Base-by-base conservation (phyloP, 92 coral and sea anemone species). In the Metridium senile region DNA sequence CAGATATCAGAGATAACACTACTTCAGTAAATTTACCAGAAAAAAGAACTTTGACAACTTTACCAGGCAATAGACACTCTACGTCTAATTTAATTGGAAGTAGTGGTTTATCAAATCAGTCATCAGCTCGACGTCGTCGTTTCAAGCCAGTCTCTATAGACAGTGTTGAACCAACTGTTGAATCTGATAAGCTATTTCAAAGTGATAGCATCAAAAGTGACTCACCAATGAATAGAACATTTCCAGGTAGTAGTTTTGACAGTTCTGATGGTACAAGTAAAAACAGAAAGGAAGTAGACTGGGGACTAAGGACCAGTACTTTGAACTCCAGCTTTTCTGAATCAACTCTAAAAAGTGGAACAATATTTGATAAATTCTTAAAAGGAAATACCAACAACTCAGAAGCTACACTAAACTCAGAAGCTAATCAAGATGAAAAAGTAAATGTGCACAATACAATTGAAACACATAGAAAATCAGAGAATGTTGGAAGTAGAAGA, bases 81-180 rank as follows among this genome's bases (percentile, higher is more conserved):
- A 35, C 20, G 39, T 17, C 27, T 28, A 28, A 35, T 67, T 58
- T 58, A 13, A 58, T 58, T 0, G 57, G 27, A 11, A 20, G 54
- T 67, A 28, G 65, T 49, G 43, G 17, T 28, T 32, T 56, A 1
- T 20, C 33, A 21, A 71, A 33, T 26, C 67, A 73, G 30, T 58
- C 82, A 26, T 89, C 97, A 52, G 77, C 85, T 16, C 82, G 90
- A 45, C 97, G 97, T 26, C 79, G 97, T 16, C 89, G 91, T 10
- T 91, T 91, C 74, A 91, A 91, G 74, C 97, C 97, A 22, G 97
- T 91, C 18, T 62, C 93, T 26, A 46, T 91, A 27, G 76, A 86
- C 19, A 75, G 65, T 34, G 85, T 76, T 47, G 69, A 54, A 45
- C 66, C 64, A 20, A 31, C 30, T 35, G 33, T 45, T 65, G 86